Percentiles rank a stretch among this genome's conserved stretches.
These are phyloP conservation scores for Lomographa bimaculata DNA, from an alignment of 2,888 invertebrate species.

Conservation along the genomic window DNA sequence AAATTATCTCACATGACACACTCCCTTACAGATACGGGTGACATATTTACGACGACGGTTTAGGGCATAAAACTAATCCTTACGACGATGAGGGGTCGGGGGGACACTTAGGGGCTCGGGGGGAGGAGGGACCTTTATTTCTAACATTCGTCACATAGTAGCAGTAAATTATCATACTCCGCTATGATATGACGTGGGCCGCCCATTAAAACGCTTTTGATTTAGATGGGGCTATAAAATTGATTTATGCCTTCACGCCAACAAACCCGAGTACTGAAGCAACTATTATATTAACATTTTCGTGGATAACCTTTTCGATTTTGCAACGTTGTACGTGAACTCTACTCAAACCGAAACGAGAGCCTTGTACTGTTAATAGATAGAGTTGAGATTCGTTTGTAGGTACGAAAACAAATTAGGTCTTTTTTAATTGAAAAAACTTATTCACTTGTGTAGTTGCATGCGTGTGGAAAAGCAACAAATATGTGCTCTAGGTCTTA, in stretches of 20 bases:
- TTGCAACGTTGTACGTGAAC: constrained; percentile 62
- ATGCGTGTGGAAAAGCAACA: constrained; percentile 49
- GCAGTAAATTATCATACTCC: constrained; percentile 84
- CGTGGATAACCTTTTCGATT: constrained; percentile 78
- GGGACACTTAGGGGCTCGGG: constrained; percentile 35
- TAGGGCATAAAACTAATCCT: constrained; percentile 81
- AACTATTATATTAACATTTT: constrained; percentile 84
- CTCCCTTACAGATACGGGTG: constrained; percentile 72
- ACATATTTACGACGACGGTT: constrained; percentile 80
- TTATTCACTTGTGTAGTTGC: constrained; percentile 76
- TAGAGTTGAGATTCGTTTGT: constrained; percentile 36
- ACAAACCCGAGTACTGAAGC: constrained; percentile 82
- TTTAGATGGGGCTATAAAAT: constrained; percentile 85
- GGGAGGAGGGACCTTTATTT: constrained; percentile 77
- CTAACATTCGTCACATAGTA: constrained; percentile 85
- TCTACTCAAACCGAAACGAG: constrained; percentile 24
- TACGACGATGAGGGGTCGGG: constrained; percentile 47
- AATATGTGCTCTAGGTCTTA: constrained; percentile 50
- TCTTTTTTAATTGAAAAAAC: constrained; percentile 77
- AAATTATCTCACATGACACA: constrained; percentile 74
- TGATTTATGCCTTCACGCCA: constrained; percentile 84
- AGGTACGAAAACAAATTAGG: constrained; percentile 53
- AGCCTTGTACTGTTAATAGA: constrained; percentile 21
- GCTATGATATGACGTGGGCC: constrained; percentile 84
- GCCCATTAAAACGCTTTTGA: constrained; percentile 85